A percentile compares a stretch with the other conserved stretches of the same genome.
phyloP scores from a whole-genome alignment of 2,797 vertebrate species.

The Leptoclinus maculatus region DNA sequence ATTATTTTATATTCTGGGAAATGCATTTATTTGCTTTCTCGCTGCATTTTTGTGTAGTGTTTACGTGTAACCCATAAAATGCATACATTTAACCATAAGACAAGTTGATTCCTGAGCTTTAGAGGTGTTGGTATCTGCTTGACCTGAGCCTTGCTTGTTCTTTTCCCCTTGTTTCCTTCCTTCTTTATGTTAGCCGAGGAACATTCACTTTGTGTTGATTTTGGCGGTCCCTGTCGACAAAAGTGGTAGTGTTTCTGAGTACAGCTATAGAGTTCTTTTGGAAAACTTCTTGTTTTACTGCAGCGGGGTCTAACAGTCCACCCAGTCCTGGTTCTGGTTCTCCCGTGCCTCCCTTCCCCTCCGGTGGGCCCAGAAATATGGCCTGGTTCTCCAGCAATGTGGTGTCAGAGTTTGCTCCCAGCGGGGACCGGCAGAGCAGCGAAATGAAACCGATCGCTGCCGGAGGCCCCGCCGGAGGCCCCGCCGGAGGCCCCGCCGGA shows the following conservation, averaged over 20 bases:
- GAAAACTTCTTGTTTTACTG: neutral
- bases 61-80: neutral
- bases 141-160: neutral
- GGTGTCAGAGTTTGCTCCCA: too few relatives aligned
- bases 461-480: too few relatives aligned
- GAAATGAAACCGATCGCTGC: neutral
- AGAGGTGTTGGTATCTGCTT: neutral
- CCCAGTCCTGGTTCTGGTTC: neutral
- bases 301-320: neutral
- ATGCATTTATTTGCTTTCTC: neutral
- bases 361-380: neutral
- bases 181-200: neutral
- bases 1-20: neutral
- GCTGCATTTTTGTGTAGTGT: neutral
- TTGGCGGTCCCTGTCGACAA: neutral
- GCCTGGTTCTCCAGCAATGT: neutral
- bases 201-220: neutral
- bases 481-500: neutral
- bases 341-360: neutral
- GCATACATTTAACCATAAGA: neutral
- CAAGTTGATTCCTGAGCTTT: neutral
- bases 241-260: neutral
- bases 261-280: neutral
- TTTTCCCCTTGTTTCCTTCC: neutral
- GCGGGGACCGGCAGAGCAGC: too few relatives aligned